These are phyloP conservation scores for Anorthoa munda DNA, from an alignment of 2,888 invertebrate species.

Conservation along the genomic window DNA sequence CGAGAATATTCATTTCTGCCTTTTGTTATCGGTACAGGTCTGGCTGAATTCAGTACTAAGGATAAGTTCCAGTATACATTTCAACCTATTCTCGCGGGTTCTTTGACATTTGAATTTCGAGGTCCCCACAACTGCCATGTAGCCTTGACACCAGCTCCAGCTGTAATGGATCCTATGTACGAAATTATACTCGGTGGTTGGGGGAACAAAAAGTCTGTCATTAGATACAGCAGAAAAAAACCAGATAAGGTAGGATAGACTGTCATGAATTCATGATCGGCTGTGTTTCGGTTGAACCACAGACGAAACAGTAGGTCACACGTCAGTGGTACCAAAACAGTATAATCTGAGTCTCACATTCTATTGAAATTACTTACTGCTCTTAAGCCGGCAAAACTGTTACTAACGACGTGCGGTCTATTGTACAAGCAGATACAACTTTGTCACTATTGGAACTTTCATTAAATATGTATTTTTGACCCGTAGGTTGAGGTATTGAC, in stretches of 20 bases:
- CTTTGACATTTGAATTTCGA: slow-evolving; percentile 90
- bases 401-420: background rate
- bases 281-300: background rate
- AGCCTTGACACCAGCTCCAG: slow-evolving; percentile 89
- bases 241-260: slow-evolving; percentile 6
- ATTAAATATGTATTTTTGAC: background rate
- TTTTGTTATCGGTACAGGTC: slow-evolving; percentile 80
- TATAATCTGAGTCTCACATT: background rate
- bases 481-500: slow-evolving; percentile 4
- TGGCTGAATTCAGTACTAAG: slow-evolving; percentile 88
- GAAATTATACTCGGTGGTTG: slow-evolving; percentile 93
- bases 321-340: background rate
- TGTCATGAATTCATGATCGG: background rate
- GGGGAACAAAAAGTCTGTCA: slow-evolving; percentile 92
- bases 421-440: background rate
- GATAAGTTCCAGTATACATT: slow-evolving; percentile 71
- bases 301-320: slow-evolving; percentile 72
- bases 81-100: slow-evolving; percentile 89
- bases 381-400: background rate
- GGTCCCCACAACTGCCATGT: slow-evolving; percentile 93
- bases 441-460: background rate
- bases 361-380: background rate
- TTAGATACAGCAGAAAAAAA: slow-evolving; percentile 89
- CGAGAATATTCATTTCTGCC: slow-evolving; percentile 67
- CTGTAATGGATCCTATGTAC: slow-evolving; percentile 91